A percentile compares a stretch with the other conserved stretches of the same genome.
Conservation (phyloP, 1,140 invertebrate genomes). For the Euwallacea similis region DNA sequence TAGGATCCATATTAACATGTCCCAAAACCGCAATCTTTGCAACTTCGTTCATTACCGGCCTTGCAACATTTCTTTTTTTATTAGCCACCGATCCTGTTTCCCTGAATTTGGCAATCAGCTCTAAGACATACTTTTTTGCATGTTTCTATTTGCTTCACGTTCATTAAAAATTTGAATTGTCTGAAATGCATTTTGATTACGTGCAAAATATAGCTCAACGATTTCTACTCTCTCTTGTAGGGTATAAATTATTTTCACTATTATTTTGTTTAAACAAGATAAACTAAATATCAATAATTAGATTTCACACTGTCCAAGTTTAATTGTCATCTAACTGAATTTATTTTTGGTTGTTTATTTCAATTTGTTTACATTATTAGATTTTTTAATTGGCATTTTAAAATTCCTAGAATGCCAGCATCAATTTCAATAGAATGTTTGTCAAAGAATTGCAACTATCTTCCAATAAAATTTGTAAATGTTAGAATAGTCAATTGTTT, state of each 20-base stretch:
- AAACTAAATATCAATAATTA: too few species aligned
- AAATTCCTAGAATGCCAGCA: too few species aligned
- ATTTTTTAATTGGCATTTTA: too few species aligned
- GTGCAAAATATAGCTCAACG: neutral
- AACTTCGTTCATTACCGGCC: constrained; percentile 17
- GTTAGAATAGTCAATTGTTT: too few species aligned
- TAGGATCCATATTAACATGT: constrained; percentile 2
- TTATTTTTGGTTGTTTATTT: too few species aligned
- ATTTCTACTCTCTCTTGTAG: constrained; percentile 1
- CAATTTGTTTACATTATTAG: too few species aligned
- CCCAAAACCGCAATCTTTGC: neutral
- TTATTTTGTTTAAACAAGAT: constrained; percentile 5
- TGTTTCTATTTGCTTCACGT: constrained; percentile 13
- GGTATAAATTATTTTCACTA: constrained; percentile 1
- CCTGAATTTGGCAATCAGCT: constrained; percentile 17
- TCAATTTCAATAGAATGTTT: too few species aligned
- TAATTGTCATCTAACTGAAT: too few species aligned
- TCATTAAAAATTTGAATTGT: constrained; percentile 8
- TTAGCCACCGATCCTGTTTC: constrained; percentile 20
- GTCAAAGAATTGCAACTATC: too few species aligned
- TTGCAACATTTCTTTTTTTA: constrained; percentile 16
- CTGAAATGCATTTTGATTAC: constrained; percentile 14
- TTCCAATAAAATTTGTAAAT: too few species aligned
- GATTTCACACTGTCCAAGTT: too few species aligned
- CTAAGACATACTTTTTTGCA: constrained; percentile 14